phyloP scores from a whole-genome alignment of 2,888 invertebrate genomes.

The Enchytraeus crypticus region DNA sequence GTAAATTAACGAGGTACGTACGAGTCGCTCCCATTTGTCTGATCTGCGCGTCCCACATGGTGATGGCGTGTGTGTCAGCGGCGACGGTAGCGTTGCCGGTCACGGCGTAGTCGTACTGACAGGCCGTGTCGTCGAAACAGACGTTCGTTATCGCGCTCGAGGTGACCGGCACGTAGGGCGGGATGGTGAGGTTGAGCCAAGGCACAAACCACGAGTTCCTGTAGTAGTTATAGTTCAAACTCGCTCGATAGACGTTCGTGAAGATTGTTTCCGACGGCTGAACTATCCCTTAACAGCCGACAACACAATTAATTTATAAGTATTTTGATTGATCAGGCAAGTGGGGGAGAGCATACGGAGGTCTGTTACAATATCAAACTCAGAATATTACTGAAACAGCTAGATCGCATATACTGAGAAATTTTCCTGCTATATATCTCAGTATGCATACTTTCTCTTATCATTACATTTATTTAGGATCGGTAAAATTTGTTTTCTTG shows the following conservation, averaged over 20 bases:
- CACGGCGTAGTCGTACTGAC: conserved; percentile 2
- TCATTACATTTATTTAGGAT: too few relatives aligned
- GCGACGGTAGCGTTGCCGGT: background rate
- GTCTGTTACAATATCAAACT: too few relatives aligned
- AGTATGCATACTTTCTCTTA: too few relatives aligned
- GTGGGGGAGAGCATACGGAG: too few relatives aligned
- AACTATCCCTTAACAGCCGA: background rate
- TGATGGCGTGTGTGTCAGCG: background rate
- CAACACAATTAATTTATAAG: too few relatives aligned
- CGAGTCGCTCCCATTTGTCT: background rate
- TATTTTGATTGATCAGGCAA: too few relatives aligned
- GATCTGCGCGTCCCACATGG: background rate
- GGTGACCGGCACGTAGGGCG: background rate
- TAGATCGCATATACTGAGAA: too few relatives aligned
- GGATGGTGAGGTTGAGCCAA: background rate
- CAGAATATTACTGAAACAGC: too few relatives aligned
- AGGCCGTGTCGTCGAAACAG: background rate
- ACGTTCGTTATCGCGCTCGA: background rate
- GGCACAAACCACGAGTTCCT: background rate
- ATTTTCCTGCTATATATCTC: too few relatives aligned
- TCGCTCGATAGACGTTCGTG: background rate
- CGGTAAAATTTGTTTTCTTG: too few relatives aligned
- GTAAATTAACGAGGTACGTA: too few relatives aligned
- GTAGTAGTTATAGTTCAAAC: background rate
- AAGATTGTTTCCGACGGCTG: background rate